Percentiles rank a stretch among this genome's conserved stretches.
phyloP scores from a whole-genome alignment of 2,888 invertebrate species.

The Smittia sp. region DNA sequence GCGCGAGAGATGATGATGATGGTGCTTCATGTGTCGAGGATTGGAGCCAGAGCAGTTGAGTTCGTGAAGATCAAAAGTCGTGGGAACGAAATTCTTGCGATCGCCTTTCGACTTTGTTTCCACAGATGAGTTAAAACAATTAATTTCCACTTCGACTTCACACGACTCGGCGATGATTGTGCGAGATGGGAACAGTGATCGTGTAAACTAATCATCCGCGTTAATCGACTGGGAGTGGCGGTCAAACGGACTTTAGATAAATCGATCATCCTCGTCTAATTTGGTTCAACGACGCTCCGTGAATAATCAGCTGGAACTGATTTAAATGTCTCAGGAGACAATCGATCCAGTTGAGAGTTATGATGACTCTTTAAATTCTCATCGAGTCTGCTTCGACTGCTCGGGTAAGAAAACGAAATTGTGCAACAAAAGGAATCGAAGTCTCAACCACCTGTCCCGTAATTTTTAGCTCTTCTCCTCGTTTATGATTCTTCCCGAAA shows the following conservation, averaged over 20 bases:
- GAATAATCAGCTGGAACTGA: too few species aligned
- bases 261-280: too few species aligned
- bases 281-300: too few species aligned
- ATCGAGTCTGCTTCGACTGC: too few species aligned
- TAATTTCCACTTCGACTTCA: constrained; percentile 3
- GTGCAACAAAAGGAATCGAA: too few species aligned
- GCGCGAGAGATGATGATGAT: background rate
- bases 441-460: constrained; percentile 10
- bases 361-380: too few species aligned
- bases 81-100: background rate
- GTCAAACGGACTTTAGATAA: too few species aligned
- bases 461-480: background rate
- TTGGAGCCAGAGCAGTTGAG: background rate
- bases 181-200: background rate
- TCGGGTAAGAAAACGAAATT: too few species aligned
- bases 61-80: constrained; percentile 27
- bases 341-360: too few species aligned
- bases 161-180: background rate
- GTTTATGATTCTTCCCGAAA: background rate
- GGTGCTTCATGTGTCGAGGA: background rate
- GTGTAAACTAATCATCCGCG: background rate
- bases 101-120: background rate
- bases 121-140: background rate
- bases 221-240: background rate
- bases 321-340: too few species aligned